Evolutionary conservation across 2,113 vertebrate species (phyloP).

Genomic region (Burhinus bistriatus): DNA sequence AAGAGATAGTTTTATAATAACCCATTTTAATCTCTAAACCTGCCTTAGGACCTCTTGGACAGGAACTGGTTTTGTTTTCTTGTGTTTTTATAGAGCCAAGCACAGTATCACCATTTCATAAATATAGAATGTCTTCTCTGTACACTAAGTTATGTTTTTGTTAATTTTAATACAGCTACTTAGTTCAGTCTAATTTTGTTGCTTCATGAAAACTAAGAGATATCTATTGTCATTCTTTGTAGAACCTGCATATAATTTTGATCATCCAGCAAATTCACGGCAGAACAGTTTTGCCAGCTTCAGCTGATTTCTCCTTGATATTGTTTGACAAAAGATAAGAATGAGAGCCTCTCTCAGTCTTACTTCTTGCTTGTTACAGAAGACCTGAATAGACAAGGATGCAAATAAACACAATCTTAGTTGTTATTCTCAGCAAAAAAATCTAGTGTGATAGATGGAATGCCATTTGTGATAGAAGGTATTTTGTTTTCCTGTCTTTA

Average conservation of each 20-base stretch:
- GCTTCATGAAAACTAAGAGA: neutral
- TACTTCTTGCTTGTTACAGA: conserved; percentile 15
- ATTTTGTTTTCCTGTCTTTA: conserved; percentile 29
- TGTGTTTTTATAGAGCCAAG: neutral
- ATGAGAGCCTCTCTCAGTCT: neutral
- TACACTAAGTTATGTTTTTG: neutral
- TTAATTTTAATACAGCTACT: conserved; percentile 4
- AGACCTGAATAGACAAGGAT: neutral
- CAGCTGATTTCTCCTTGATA: conserved; percentile 22
- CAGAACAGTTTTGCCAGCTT: conserved; percentile 1
- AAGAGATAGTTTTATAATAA: neutral
- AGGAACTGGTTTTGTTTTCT: neutral
- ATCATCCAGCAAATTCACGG: neutral
- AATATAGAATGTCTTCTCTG: neutral
- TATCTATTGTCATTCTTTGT: neutral
- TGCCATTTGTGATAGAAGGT: conserved; percentile 38
- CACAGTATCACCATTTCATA: neutral
- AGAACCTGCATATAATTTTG: neutral
- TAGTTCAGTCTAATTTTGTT: neutral
- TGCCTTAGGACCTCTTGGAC: neutral
- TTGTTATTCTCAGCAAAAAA: conserved; percentile 35
- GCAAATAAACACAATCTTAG: conserved; percentile 9
- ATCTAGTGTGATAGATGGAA: conserved; percentile 28
- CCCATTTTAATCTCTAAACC: neutral
- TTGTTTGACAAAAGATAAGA: conserved; percentile 21